These are phyloP conservation scores for Caenorhabditis wallacei DNA, from an alignment of 2,888 invertebrate genomes.

Conservation along the genomic window DNA sequence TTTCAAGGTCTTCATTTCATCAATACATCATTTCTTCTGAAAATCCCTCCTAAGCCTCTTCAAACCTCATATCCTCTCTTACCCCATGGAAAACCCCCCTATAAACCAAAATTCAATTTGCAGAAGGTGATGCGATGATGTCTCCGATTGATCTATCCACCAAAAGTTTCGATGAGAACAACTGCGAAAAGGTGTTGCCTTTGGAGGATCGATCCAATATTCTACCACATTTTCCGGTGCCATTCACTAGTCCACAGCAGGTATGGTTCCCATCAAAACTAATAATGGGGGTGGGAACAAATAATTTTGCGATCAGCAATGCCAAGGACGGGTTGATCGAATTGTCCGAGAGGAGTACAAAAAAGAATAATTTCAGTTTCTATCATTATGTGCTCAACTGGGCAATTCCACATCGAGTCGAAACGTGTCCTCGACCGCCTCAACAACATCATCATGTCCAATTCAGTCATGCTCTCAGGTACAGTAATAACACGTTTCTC, in stretches of 20 bases:
- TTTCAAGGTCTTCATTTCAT: no score
- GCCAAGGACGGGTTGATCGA: not conserved
- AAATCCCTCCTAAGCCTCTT: no score
- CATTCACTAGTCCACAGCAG: constrained; percentile 63
- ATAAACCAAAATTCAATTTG: not conserved
- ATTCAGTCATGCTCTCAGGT: constrained; percentile 68
- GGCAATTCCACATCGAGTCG: constrained; percentile 53
- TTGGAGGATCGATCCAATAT: constrained; percentile 61
- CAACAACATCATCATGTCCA: constrained; percentile 61
- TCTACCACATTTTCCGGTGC: constrained; percentile 39
- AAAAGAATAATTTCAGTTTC: constrained; percentile 48
- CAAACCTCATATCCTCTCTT: no score
- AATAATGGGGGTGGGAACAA: not conserved
- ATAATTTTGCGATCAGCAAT: not conserved
- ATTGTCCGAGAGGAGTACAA: not conserved
- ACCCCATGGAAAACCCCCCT: no score
- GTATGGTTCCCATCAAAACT: constrained; percentile 3
- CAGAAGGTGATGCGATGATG: constrained; percentile 67
- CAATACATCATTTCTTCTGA: no score
- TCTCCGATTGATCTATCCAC: constrained; percentile 71
- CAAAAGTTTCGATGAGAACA: constrained; percentile 57
- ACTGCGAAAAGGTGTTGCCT: constrained; percentile 28
- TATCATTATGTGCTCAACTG: constrained; percentile 71
- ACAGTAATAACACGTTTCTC: constrained; percentile 22
- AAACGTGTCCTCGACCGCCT: constrained; percentile 60